Conservation (phyloP, 1,140 invertebrate species). For the Brachionus rubens region DNA sequence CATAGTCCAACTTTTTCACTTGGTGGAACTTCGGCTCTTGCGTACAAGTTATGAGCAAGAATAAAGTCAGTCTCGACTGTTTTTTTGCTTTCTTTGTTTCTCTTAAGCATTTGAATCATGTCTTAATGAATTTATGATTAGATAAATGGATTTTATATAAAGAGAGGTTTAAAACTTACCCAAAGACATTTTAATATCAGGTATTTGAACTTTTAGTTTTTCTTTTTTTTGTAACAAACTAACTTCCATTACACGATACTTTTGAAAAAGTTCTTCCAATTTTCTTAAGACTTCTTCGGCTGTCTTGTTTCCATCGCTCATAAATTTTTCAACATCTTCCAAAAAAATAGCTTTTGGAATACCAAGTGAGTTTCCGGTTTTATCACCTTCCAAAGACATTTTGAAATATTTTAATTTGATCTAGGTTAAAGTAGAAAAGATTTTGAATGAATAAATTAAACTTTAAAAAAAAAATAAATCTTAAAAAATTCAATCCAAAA, state of each 20-base stretch:
- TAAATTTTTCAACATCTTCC: slow-evolving; percentile 46
- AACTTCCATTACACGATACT: slow-evolving; percentile 45
- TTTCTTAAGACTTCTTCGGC: slow-evolving; percentile 35
- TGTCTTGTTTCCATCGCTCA: slow-evolving; percentile 25
- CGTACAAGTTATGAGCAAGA: slow-evolving; percentile 22
- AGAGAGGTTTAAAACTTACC: neutral
- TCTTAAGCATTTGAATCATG: slow-evolving; percentile 30
- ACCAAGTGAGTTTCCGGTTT: slow-evolving; percentile 42
- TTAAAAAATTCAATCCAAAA: too few relatives aligned
- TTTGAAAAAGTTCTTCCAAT: slow-evolving; percentile 35
- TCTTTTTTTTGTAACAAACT: slow-evolving; percentile 31
- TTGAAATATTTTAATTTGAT: too few relatives aligned
- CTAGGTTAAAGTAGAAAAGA: too few relatives aligned
- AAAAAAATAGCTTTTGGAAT: slow-evolving; percentile 47
- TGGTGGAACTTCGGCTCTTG: slow-evolving; percentile 16
- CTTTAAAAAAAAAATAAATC: too few relatives aligned
- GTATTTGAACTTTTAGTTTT: slow-evolving; percentile 29
- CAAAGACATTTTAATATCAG: slow-evolving; percentile 41
- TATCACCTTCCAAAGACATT: slow-evolving; percentile 34
- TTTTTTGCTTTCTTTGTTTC: slow-evolving; percentile 34
- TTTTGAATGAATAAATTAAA: too few relatives aligned
- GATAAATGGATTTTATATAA: neutral
- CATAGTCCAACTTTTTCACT: slow-evolving; percentile 45
- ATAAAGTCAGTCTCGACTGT: slow-evolving; percentile 42
- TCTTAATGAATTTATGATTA: neutral